Conservation (phyloP, 2,113 vertebrate species). For the Neotoma lepida region DNA sequence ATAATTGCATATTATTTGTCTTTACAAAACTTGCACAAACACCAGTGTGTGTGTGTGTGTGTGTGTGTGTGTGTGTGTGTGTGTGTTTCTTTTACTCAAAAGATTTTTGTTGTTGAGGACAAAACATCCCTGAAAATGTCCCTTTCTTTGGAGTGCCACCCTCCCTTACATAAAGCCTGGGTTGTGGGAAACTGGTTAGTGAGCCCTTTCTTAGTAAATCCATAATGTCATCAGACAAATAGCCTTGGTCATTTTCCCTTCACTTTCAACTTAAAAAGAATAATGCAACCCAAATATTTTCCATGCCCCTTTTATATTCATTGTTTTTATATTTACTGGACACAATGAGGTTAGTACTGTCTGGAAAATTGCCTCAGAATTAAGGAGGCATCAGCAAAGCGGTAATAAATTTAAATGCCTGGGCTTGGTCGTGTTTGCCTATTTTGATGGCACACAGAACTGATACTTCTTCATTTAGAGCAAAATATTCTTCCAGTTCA, state of each 20-base stretch:
- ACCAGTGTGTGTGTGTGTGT: background rate
- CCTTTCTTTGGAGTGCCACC: background rate
- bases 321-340: background rate
- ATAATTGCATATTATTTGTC: background rate
- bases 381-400: background rate
- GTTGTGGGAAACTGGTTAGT: background rate
- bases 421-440: background rate
- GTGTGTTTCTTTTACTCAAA: constrained; percentile 19
- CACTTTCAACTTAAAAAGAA: constrained; percentile 38
- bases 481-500: constrained; percentile 10
- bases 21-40: background rate
- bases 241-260: constrained; percentile 5
- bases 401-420: background rate
- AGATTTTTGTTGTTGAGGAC: background rate
- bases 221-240: background rate
- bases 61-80: background rate
- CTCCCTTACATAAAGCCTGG: background rate
- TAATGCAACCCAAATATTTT: background rate
- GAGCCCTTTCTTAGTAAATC: background rate
- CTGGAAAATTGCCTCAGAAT: background rate
- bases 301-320: background rate
- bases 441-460: background rate
- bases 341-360: background rate
- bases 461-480: background rate
- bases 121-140: background rate